These are phyloP conservation scores for Periparus ater DNA, from an alignment of 2,797 vertebrate genomes.

Conservation along the genomic window DNA sequence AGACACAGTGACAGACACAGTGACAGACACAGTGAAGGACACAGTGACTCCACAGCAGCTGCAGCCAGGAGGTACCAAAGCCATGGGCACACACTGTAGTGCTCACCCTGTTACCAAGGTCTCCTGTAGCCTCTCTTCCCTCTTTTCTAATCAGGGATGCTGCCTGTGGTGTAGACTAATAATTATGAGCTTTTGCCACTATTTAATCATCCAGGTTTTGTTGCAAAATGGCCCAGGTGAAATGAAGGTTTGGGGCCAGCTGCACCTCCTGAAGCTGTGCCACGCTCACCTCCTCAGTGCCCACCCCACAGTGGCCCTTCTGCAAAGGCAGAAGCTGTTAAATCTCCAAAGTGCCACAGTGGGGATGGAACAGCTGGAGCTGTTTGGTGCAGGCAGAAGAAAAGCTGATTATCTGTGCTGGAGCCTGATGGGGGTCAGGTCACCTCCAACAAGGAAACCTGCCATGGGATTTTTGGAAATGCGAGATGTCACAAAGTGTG, in stretches of 20 bases:
- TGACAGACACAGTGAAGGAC: background rate
- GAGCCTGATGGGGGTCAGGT: background rate
- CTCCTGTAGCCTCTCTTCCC: background rate
- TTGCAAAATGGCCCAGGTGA: background rate
- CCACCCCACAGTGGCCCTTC: rapidly evolving
- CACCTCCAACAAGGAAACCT: background rate
- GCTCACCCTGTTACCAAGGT: background rate
- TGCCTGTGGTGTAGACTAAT: background rate
- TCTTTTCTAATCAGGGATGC: background rate
- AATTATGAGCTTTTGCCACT: background rate
- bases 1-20: background rate
- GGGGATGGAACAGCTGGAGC: background rate
- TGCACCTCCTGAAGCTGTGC: background rate
- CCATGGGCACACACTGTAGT: rapidly evolving
- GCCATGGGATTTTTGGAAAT: background rate
- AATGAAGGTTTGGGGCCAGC: background rate
- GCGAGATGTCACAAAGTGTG: rapidly evolving
- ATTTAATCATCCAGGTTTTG: background rate
- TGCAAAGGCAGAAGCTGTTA: background rate
- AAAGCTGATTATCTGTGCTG: background rate
- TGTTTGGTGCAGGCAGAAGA: background rate
- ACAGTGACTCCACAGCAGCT: background rate
- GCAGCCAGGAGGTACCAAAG: background rate
- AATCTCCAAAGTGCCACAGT: background rate
- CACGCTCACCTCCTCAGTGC: background rate